Evolutionary conservation across 53 echinoderm and acorn worm species (phyloP), one percentile per base, ranked within the genome.

Genomic region (Arbacia lixula): DNA sequence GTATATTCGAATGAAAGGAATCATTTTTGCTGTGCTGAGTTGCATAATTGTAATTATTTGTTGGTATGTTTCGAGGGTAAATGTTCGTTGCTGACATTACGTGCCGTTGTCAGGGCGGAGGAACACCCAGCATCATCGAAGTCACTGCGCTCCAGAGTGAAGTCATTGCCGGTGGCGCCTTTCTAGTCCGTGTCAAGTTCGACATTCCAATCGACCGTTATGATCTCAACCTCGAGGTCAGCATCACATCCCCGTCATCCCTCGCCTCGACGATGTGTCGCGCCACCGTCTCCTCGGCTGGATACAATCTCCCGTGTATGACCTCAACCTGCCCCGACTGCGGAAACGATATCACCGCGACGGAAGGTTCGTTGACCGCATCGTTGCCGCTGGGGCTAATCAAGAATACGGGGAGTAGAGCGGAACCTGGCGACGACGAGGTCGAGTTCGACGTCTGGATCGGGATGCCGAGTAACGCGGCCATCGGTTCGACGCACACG

Each of bases 241-340:
- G 29, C 29, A 31, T 81, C 28, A 63, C 46, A 6, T 35, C 53
- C 42, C 37, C 78, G n/a, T 21, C 53, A 2, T 12, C 29, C n/a
- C 51, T 29, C 0, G 16, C 41, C 32, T 31, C 81, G 10, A 27
- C 60, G 27, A 16, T 81, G 31, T 81, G 64, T 22, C 82, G 82
- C 41, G 65, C 50, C 9, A n/a, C 12, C 21, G 82, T 42, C 33
- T 11, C 12, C 3, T 62, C 62, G 31, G 14, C 82, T 27, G 82
- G 82, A 2, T 81, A 63, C 64, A 63, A 81, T 49, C 50, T 81
- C 2, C 82, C 82, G 6, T 81, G 82, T 35, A 81, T 81, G 63
- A 25, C 82, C 3, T 42, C 82, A 26, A 63, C 82, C 29, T 81
- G 82, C 24, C 62, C 82, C 1, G 82, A 81, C 63, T 81, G 82